Evolutionary conservation across 1,140 invertebrate species (phyloP), one percentile per base, ranked within the genome.

Genomic region (Drosophila nannoptera): DNA sequence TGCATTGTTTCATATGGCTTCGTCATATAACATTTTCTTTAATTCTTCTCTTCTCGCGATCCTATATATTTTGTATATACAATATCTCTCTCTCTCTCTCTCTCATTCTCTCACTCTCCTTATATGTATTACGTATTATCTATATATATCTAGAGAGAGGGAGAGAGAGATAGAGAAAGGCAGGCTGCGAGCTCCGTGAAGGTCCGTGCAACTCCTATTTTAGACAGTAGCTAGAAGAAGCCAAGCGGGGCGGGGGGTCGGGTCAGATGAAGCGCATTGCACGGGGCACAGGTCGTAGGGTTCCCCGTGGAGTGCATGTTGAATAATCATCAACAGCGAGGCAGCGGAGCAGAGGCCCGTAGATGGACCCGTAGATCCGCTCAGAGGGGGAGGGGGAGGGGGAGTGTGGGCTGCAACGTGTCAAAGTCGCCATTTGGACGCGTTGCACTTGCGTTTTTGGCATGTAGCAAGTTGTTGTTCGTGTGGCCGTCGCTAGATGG

Each of bases 381-480:
- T 22, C 22, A 22, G 22, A 22, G 22, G 22, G 32, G 16, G 31
- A 8, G 11, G 5, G 36, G 8, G 16, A 5, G 40, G n/a, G 33
- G 7, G n/a, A 56, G 42, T 11, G 12, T 14, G 22, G 64, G 40
- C 7, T 43, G 38, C 5, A 16, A 42, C 55, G 38, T 50, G 63
- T 67, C 69, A 63, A 73, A 77, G 65, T 67, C 59, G 53, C 70
- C 56, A 56, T 58, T 67, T 65, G 52, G 16, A 43, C 54, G 43
- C 60, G 66, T 69, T 54, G 62, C 69, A 71, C 63, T 71, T 67
- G 81, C 81, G 77, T 86, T 86, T 86, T 86, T 86, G 81, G 77
- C 81, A 86, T 86, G 81, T 80, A 84, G 72, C 84, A 86, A 86
- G 81, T 77, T 86, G 81, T 77, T 86, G 77, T 84, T 64, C 73